Percentiles rank a stretch among this genome's conserved stretches.
Conservation (phyloP, 2,888 invertebrate species). For the Philonicus albiceps region DNA sequence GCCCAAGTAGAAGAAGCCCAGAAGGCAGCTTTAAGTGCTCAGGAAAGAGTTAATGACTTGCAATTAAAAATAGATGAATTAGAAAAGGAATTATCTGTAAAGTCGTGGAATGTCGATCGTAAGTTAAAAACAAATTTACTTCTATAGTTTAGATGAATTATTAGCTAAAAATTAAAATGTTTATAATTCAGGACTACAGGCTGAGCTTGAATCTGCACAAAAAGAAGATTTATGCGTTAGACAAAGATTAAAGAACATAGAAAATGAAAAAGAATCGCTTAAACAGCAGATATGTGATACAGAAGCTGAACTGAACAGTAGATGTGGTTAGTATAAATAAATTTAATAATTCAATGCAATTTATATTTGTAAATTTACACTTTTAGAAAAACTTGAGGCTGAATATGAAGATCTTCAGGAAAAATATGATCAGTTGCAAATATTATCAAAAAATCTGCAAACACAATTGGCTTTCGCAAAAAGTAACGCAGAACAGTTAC, state of each 20-base stretch:
- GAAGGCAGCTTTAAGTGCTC: constrained; percentile 57
- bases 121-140: too few species aligned
- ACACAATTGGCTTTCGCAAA: constrained; percentile 59
- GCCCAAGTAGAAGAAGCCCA: constrained; percentile 61
- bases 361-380: not conserved
- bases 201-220: constrained; percentile 60
- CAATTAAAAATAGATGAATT: constrained; percentile 59
- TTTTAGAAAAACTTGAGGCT: constrained; percentile 62
- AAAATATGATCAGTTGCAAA: constrained; percentile 65
- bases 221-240: constrained; percentile 62
- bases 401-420: constrained; percentile 64
- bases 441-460: constrained; percentile 58
- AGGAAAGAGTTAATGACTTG: constrained; percentile 58
- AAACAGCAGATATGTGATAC: constrained; percentile 59
- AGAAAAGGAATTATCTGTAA: constrained; percentile 60
- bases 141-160: too few species aligned
- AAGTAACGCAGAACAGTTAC: constrained; percentile 57
- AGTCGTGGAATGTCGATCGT: constrained; percentile 64
- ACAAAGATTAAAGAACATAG: constrained; percentile 59
- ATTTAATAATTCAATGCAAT: not conserved
- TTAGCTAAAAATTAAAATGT: too few species aligned
- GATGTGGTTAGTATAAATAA: constrained; percentile 56
- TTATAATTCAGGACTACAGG: constrained; percentile 58
- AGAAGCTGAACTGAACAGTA: constrained; percentile 59
- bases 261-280: constrained; percentile 59